Percentiles rank a stretch among this genome's conserved stretches.
Conservation (phyloP, 2,797 vertebrate species). For the Falco concolor region DNA sequence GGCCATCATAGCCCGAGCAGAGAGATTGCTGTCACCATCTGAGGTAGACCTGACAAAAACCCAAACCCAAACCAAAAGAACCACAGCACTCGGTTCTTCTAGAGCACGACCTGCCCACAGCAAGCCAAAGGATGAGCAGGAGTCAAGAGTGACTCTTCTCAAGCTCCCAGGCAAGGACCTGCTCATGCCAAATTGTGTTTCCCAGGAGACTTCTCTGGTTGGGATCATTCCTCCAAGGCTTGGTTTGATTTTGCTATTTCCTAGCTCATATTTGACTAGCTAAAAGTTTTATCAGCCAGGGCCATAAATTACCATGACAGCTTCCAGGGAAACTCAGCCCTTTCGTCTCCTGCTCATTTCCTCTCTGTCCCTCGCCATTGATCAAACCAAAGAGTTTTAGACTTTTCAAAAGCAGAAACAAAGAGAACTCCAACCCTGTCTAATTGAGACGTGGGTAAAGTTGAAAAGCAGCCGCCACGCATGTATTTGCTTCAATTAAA, state of each 20-base stretch:
- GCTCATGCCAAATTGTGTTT: background rate
- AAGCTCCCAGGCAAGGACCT: background rate
- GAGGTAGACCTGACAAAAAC: background rate
- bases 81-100: background rate
- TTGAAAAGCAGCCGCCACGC: conserved; percentile 12
- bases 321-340: background rate
- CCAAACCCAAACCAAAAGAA: background rate
- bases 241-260: background rate
- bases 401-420: conserved; percentile 56
- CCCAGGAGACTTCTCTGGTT: background rate
- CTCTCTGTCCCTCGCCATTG: conserved; percentile 54
- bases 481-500: conserved; percentile 43
- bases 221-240: background rate
- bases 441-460: conserved; percentile 61
- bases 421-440: conserved; percentile 32
- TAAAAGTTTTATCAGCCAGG: conserved; percentile 57
- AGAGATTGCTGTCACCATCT: background rate
- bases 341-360: conserved; percentile 63
- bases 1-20: background rate
- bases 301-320: conserved; percentile 68
- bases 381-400: conserved; percentile 50
- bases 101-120: background rate
- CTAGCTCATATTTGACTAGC: conserved; percentile 42
- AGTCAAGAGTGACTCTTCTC: background rate
- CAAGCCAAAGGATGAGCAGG: background rate